Evolutionary conservation across 1,140 invertebrate species (phyloP), one percentile per base, ranked within the genome.

Genomic region (Drosophila suzukii): DNA sequence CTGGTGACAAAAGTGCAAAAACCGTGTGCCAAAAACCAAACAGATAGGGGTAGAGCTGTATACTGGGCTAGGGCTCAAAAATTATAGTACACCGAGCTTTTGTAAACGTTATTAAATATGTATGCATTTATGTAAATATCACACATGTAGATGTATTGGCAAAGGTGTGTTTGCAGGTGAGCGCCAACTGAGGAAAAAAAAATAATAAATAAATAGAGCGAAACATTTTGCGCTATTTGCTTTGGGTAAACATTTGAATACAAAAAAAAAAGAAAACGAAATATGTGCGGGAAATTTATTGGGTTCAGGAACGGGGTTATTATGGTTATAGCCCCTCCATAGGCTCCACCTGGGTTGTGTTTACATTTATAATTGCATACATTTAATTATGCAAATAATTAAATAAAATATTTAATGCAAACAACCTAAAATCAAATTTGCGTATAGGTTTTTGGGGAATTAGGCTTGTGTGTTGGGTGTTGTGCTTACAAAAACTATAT

Each of bases 361-460:
- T 88, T 89, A 83, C 84, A 74, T 83, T 89, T 80, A 89, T 88
- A 88, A 88, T 88, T 89, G 83, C 83, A 89, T 77, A 80, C 76
- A 83, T 88, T 88, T 86, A 86, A 85, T 73, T 86, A 86, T 86
- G 78, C 85, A 86, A 86, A 86, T 81, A 86, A 86, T 72, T 86
- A 63, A 83, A 89, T 88, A 57, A 77, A 89, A 89, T 80, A 88
- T 88, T 83, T 80, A 72, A 89, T 76, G 79, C 70, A 85, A 85
- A 78, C 49, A 63, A 62, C 62, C 80, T 75, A 82, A 86, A 88
- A 70, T 82, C 61, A 72, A 82, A 58, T 76, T 62, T 60, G 49
- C 75, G 60, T 81, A 56, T 76, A 81, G 65, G 81, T 84, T 80
- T 72, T 80, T 72, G 61, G 58, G 56, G 50, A 38, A 70, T 71